Evolutionary conservation across 2,113 vertebrate species (phyloP), one percentile per base, ranked within the genome.

Genomic region (Camelus dromedarius): DNA sequence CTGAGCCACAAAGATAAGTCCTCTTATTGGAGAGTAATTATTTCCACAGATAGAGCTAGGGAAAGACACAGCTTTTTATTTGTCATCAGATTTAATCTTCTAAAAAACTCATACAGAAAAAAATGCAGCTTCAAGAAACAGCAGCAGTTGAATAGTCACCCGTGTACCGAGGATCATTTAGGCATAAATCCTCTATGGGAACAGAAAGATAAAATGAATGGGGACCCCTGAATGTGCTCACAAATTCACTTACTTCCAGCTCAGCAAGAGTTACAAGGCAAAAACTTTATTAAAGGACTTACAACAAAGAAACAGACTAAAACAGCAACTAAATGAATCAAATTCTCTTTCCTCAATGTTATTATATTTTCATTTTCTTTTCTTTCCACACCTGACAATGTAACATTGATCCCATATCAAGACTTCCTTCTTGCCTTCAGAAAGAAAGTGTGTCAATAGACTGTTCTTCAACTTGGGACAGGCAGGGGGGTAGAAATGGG

Each of bases 21-120:
- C 38, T 75, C 75, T 88, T 91, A 94, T 85, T 32, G 48, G 73
- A 38, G 72, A 84, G 81, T 84, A 94, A 93, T 93, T 76, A 96
- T 85, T 96, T 94, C n/a, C 76, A 58, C 58, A 32, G 62, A 75
- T 69, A 58, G 42, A 91, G 67, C 85, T 76, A 48, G 28, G 54
- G 22, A 62, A 84, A 69, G 48, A 88, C 2, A 15, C 26, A 75
- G 28, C 11, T 32, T 89, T 95, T 85, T 92, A 58, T 87, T 96
- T 91, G 84, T 80, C 69, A 86, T 73, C 62, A 93, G 64, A 95
- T 42, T 16, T 8, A 93, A 81, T 89, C 83, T 96, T 79, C 81
- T 66, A 26, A 50, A 85, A 82, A 30, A 46, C 20, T 67, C 60
- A 69, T 26, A 83, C n/a, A 24, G 18, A 42, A 85, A 81, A 91